A percentile compares a stretch with the other conserved stretches of the same genome.
Conservation (phyloP, 2,797 vertebrate species). For the Ceyx erithaca region DNA sequence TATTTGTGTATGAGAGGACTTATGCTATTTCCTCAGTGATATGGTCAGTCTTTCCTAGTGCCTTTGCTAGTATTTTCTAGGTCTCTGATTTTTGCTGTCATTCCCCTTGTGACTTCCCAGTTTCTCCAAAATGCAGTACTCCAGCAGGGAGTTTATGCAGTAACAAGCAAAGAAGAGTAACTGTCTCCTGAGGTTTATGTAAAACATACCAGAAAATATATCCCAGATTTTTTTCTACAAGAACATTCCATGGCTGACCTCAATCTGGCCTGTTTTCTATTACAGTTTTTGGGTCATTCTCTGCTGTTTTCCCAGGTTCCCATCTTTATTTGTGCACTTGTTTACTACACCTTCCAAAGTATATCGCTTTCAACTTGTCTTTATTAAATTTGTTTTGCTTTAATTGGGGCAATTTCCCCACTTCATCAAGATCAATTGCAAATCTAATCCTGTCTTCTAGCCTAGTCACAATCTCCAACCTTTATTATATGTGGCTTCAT, state of each 20-base stretch:
- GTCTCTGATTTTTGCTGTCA: not conserved
- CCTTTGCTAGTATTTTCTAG: not conserved
- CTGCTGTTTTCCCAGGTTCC: not conserved
- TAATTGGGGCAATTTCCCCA: conserved; percentile 26
- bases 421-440: conserved; percentile 15
- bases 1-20: not conserved
- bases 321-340: not conserved
- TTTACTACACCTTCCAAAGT: conserved; percentile 9
- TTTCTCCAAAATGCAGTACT: not conserved
- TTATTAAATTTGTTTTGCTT: conserved; percentile 11
- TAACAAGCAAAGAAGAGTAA: not conserved
- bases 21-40: not conserved
- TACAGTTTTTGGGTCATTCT: not conserved
- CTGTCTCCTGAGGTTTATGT: not conserved
- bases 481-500: conserved; percentile 9
- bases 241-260: not conserved
- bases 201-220: not conserved
- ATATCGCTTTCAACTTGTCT: not conserved
- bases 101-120: not conserved
- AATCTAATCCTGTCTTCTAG: conserved; percentile 11
- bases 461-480: not conserved
- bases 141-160: not conserved
- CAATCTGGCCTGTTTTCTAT: not conserved
- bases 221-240: not conserved
- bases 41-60: not conserved